A percentile compares a stretch with the other conserved stretches of the same genome.
phyloP scores from a whole-genome alignment of 2,113 vertebrate species.

The Lamprotornis superbus region DNA sequence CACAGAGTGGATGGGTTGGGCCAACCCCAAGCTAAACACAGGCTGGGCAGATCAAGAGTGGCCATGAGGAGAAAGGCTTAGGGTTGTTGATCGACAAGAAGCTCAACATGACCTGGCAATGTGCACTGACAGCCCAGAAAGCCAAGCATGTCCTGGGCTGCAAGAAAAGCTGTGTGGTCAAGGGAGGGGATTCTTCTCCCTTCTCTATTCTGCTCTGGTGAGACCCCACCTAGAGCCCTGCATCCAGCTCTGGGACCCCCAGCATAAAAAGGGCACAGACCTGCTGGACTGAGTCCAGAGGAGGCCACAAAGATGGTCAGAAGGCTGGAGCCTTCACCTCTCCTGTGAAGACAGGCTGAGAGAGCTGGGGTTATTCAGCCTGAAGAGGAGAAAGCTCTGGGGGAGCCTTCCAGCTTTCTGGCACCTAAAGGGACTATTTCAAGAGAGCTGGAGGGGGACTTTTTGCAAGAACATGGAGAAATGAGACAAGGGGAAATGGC shows the following conservation, averaged over 20 bases:
- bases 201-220: not conserved
- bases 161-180: not conserved
- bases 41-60: not conserved
- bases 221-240: too few species aligned
- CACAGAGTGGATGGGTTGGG: rapidly evolving
- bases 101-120: not conserved
- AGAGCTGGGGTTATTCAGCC: rapidly evolving
- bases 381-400: not conserved
- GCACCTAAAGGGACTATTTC: not conserved
- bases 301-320: not conserved
- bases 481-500: not conserved
- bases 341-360: not conserved
- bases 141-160: not conserved
- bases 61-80: not conserved
- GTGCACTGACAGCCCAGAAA: not conserved
- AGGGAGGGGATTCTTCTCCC: not conserved
- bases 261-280: not conserved
- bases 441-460: not conserved
- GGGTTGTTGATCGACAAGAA: not conserved
- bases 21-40: not conserved
- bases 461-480: not conserved
- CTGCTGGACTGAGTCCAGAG: not conserved
- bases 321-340: not conserved
- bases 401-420: not conserved
- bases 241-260: rapidly evolving